phyloP scores from a whole-genome alignment of 92 coral and sea anemone genomes.

The Blastomussa wellsi region DNA sequence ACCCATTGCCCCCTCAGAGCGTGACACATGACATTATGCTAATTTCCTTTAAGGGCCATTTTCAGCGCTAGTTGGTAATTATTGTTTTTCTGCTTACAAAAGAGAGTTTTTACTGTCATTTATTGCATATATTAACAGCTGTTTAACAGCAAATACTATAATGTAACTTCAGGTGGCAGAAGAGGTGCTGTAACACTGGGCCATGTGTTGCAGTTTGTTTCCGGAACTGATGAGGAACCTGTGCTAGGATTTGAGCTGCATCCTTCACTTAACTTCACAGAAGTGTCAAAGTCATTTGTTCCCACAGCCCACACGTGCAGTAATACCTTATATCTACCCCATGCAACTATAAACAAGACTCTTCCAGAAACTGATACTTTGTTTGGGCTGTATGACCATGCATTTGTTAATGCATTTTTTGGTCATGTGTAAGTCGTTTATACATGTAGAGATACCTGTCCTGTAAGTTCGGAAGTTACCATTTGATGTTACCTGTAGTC shows the following conservation, averaged over 20 bases:
- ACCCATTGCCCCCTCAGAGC: too few species aligned
- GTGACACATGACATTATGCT: too few species aligned
- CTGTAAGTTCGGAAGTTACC: too few species aligned
- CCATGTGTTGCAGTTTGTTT: slow-evolving; percentile 36
- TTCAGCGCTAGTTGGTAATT: too few species aligned
- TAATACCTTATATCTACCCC: slow-evolving; percentile 27
- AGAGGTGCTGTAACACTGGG: slow-evolving; percentile 34
- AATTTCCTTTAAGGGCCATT: too few species aligned
- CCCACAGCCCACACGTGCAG: slow-evolving; percentile 47
- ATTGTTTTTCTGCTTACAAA: background rate
- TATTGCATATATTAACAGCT: background rate
- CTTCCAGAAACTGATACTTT: slow-evolving; percentile 14
- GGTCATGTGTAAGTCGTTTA: slow-evolving; percentile 26
- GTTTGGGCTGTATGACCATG: slow-evolving; percentile 44
- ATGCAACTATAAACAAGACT: slow-evolving; percentile 3
- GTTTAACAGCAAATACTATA: background rate
- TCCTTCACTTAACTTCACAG: slow-evolving; percentile 35
- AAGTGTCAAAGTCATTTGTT: slow-evolving; percentile 34
- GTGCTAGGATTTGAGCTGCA: slow-evolving; percentile 47
- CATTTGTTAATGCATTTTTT: slow-evolving; percentile 44
- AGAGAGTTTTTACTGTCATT: background rate
- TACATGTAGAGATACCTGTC: too few species aligned
- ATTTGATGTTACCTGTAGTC: too few species aligned
- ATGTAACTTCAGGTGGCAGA: slow-evolving; percentile 15
- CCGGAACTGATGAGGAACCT: slow-evolving; percentile 54